These are phyloP conservation scores for Criorhina ranunculi DNA, from an alignment of 2,888 invertebrate genomes.

Conservation along the genomic window DNA sequence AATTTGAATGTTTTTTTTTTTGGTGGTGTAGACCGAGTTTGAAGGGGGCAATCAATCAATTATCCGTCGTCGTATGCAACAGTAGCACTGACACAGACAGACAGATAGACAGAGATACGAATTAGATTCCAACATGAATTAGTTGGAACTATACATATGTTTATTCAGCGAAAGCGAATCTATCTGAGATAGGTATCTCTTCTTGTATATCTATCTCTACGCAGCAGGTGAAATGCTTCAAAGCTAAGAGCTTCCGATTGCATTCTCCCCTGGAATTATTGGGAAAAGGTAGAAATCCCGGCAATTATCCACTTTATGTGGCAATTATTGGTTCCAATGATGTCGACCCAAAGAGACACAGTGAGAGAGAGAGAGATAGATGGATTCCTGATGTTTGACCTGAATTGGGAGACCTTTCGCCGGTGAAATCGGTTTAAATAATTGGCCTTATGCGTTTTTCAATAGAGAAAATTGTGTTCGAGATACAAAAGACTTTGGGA, in stretches of 20 bases:
- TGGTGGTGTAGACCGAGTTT: slow-evolving; percentile 11
- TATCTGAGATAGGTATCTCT: neutral
- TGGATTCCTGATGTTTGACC: slow-evolving; percentile 66
- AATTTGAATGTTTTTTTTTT: slow-evolving; percentile 55
- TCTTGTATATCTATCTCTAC: no score
- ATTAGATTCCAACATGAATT: slow-evolving; percentile 27
- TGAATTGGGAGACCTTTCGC: slow-evolving; percentile 48
- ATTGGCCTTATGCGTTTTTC: slow-evolving; percentile 53
- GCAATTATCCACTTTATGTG: slow-evolving; percentile 70
- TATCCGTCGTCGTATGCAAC: slow-evolving; percentile 51
- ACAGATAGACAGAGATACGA: slow-evolving; percentile 8
- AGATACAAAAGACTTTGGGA: neutral
- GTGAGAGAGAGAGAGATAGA: no score
- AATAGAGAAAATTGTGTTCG: slow-evolving; percentile 30
- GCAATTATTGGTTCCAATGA: slow-evolving; percentile 70
- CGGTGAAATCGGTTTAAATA: slow-evolving; percentile 52
- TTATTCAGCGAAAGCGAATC: slow-evolving; percentile 52
- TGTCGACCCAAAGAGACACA: slow-evolving; percentile 1
- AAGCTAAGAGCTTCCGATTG: slow-evolving; percentile 55
- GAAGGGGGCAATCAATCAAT: slow-evolving; percentile 65
- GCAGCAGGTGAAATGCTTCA: slow-evolving; percentile 51
- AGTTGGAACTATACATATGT: slow-evolving; percentile 38
- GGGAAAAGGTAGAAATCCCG: slow-evolving; percentile 34
- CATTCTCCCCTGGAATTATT: slow-evolving; percentile 32
- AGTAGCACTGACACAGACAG: slow-evolving; percentile 29